Evolutionary conservation across 1,140 invertebrate genomes (phyloP), one percentile per base, ranked within the genome.

Genomic region (Temnothorax curvispinosus): DNA sequence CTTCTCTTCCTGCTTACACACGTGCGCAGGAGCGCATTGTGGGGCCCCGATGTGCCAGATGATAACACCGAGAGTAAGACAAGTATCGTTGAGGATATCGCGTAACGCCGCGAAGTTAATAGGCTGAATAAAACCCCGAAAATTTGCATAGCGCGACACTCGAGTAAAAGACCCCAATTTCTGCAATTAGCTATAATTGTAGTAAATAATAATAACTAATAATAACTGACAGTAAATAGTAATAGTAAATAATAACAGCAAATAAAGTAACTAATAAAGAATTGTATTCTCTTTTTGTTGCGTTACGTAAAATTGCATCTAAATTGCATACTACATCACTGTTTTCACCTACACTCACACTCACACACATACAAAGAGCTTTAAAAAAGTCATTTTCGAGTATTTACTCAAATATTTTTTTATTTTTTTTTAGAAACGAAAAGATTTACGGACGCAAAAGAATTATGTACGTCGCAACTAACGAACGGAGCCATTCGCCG

Each of bases 61-160:
- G 80, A 82, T 82, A 82, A 82, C 80, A 60, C n/a, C 67, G 54
- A 41, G 52, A 74, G 67, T 82, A 74, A 82, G 67, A 74, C 80
- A 60, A 82, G 67, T 82, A 82, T 82, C 67, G 80, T 82, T 82
- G 54, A 82, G 41, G 41, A 58, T 60, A 74, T 74, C 80, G 41
- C 52, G 18, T 74, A 74, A 82, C 27, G 7, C 11, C 41, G 27
- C 27, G 18, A 60, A 74, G 52, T 74, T 82, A 82, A 74, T 56
- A 56, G 38, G 15, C 3, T 38, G 52, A 56, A 44, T 38, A 27
- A 82, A 82, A 54, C 8, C 13, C 0, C 38, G n/a, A 81, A 72
- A 56, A 58, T 58, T 44, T 44, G 9, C 64, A 62, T 7, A 62
- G 27, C 2, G 2, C 15, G 38, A 15, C 35, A 9, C 27, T 47